These are phyloP conservation scores for Gymnothorax reevesii DNA, from an alignment of 2,797 vertebrate genomes.

Conservation along the genomic window DNA sequence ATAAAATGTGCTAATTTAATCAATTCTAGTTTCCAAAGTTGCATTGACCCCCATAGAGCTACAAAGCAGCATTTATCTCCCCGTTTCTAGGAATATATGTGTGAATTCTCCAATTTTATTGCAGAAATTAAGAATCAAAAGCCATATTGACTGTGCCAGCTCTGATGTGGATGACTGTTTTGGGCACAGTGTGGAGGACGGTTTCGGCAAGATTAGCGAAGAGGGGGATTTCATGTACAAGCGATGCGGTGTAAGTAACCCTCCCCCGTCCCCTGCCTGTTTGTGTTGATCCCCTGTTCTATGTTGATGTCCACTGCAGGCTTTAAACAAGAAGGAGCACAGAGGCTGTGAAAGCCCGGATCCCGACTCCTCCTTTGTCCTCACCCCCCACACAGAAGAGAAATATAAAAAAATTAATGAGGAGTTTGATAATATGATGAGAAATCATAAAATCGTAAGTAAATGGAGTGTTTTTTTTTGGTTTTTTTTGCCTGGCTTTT, in stretches of 20 bases:
- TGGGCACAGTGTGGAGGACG: slow-evolving; percentile 99
- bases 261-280: slow-evolving; percentile 89
- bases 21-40: slow-evolving; percentile 43
- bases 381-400: slow-evolving; percentile 99
- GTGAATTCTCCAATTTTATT: slow-evolving; percentile 99
- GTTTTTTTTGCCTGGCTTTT: slow-evolving; percentile 65
- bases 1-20: background rate
- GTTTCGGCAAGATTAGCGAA: slow-evolving; percentile 99
- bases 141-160: slow-evolving; percentile 99
- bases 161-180: slow-evolving; percentile 98
- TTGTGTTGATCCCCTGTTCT: slow-evolving; percentile 98
- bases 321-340: slow-evolving; percentile 99
- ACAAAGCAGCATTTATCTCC: slow-evolving; percentile 36
- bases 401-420: slow-evolving; percentile 99
- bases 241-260: slow-evolving; percentile 98
- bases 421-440: slow-evolving; percentile 99
- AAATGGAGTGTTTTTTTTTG: slow-evolving; percentile 63
- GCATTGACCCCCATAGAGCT: background rate
- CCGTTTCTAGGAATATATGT: slow-evolving; percentile 54
- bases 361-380: slow-evolving; percentile 98
- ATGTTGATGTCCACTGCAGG: slow-evolving; percentile 98
- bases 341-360: slow-evolving; percentile 99
- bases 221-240: slow-evolving; percentile 99
- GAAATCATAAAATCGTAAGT: slow-evolving; percentile 99
- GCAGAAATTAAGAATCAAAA: slow-evolving; percentile 99